A percentile compares a stretch with the other conserved stretches of the same genome.
These are phyloP conservation scores for Meiosimyza platycephala DNA, from an alignment of 2,888 invertebrate species.

Conservation along the genomic window DNA sequence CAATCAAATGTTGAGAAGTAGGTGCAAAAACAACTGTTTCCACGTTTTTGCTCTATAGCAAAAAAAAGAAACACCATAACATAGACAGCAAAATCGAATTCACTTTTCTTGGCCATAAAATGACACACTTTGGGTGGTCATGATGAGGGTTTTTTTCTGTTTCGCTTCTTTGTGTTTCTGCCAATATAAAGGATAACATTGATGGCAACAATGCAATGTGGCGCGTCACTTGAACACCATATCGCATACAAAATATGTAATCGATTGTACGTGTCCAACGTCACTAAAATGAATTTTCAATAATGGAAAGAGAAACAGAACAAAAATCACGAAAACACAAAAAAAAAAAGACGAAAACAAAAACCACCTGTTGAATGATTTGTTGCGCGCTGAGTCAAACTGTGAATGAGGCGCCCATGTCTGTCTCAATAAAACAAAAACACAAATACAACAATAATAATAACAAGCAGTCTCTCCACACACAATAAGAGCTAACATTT, in stretches of 20 bases:
- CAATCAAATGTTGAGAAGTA: neutral
- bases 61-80: conserved; percentile 6
- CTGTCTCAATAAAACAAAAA: conserved; percentile 13
- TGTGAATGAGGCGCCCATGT: conserved; percentile 23
- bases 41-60: neutral
- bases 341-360: neutral
- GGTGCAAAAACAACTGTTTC: conserved; percentile 13
- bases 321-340: neutral
- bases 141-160: neutral
- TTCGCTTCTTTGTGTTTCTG: neutral
- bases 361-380: conserved; percentile 34
- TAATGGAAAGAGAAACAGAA: conserved; percentile 6
- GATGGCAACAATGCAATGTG: conserved; percentile 1
- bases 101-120: conserved; percentile 19
- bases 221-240: conserved; percentile 21
- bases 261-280: conserved; percentile 49
- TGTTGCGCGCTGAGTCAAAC: neutral
- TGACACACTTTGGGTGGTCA: conserved; percentile 38
- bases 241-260: conserved; percentile 34
- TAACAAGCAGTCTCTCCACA: conserved; percentile 6
- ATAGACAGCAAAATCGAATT: neutral
- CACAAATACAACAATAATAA: conserved; percentile 20
- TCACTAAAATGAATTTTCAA: conserved; percentile 44
- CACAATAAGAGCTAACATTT: no score
- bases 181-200: conserved; percentile 1